Evolutionary conservation across 2,113 vertebrate genomes (phyloP).

Genomic region (Isichthys henryi): DNA sequence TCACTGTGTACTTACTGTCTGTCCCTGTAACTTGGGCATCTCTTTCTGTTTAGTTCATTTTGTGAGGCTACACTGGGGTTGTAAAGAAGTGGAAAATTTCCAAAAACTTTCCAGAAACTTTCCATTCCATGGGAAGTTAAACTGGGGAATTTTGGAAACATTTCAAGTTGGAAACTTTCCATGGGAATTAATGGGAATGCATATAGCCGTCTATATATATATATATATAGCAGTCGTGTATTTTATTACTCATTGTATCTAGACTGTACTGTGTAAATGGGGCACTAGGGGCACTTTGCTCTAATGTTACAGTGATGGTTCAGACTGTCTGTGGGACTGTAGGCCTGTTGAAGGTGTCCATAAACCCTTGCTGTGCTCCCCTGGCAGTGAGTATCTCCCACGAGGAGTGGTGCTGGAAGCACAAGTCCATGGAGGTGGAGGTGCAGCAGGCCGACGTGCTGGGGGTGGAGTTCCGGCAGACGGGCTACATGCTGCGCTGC

Average conservation of each 20-base stretch:
- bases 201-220: background rate
- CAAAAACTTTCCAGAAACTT: background rate
- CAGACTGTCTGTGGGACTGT: background rate
- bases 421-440: conserved; percentile 87
- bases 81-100: background rate
- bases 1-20: background rate
- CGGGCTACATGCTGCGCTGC: conserved; percentile 93
- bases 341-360: background rate
- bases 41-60: background rate
- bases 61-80: background rate
- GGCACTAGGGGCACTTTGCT: background rate
- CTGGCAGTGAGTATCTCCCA: conserved; percentile 78
- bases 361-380: background rate
- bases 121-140: background rate
- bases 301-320: background rate
- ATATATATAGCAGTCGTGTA: background rate
- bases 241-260: background rate
- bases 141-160: background rate
- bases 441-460: conserved; percentile 75
- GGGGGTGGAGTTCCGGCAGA: conserved; percentile 86
- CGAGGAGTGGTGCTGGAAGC: conserved; percentile 98
- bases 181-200: background rate
- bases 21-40: background rate
- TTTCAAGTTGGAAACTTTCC: background rate
- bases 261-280: background rate